phyloP scores from a whole-genome alignment of 2,888 invertebrate genomes.

The Tridacna gigas region DNA sequence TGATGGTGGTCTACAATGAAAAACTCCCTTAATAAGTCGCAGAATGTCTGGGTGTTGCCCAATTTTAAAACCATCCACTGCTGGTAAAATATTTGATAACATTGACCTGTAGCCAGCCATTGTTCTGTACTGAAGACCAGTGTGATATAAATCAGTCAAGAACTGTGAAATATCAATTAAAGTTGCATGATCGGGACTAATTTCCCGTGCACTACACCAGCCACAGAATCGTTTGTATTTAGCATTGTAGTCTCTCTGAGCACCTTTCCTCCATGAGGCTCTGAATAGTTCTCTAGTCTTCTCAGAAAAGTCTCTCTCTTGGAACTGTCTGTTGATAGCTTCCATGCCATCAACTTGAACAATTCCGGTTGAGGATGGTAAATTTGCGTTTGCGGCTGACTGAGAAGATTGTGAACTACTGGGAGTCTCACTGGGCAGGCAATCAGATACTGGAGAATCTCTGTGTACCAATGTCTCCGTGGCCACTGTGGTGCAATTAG shows the following conservation, averaged over 20 bases:
- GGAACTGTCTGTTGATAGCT: conserved; percentile 49
- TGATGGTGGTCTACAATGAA: conserved; percentile 36
- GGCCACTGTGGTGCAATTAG: conserved; percentile 56
- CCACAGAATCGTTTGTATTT: conserved; percentile 32
- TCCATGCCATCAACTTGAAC: conserved; percentile 52
- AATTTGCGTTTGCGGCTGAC: conserved; percentile 46
- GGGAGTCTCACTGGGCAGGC: conserved; percentile 43
- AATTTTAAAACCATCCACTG: conserved; percentile 11
- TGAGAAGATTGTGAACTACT: conserved; percentile 24
- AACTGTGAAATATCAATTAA: conserved; percentile 27
- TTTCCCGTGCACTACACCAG: conserved; percentile 39
- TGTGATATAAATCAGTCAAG: conserved; percentile 18
- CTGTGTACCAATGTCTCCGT: conserved; percentile 40
- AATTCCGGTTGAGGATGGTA: conserved; percentile 47
- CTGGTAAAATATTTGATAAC: conserved; percentile 27
- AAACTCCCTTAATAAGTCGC: conserved; percentile 31
- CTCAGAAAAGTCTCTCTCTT: conserved; percentile 45
- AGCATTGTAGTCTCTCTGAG: conserved; percentile 40
- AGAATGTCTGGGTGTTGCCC: conserved; percentile 40
- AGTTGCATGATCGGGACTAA: conserved; percentile 33
- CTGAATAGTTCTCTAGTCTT: conserved; percentile 37
- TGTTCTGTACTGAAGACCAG: conserved; percentile 33
- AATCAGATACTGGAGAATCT: conserved; percentile 36
- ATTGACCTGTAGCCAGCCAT: conserved; percentile 35
- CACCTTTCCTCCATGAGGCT: conserved; percentile 38